Conservation (phyloP, 2,113 vertebrate species). For the Nycticryphes semicollaris region DNA sequence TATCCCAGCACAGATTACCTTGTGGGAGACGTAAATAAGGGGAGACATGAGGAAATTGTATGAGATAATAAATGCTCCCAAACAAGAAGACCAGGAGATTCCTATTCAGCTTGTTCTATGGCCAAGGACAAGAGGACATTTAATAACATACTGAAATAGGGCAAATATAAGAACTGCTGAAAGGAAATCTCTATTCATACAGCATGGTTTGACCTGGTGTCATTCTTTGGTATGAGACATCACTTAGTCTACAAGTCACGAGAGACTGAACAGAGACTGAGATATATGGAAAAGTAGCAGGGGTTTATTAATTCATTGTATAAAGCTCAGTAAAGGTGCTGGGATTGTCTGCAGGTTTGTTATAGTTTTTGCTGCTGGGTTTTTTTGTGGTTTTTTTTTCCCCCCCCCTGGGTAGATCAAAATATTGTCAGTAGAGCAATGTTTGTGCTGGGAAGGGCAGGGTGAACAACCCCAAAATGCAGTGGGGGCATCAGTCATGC, state of each 20-base stretch:
- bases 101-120: background rate
- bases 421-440: background rate
- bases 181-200: background rate
- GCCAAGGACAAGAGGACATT: background rate
- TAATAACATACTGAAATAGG: background rate
- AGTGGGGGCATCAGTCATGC: fast-evolving
- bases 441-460: background rate
- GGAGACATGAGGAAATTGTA: background rate
- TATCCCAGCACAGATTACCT: background rate
- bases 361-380: background rate
- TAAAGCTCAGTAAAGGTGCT: background rate
- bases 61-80: background rate
- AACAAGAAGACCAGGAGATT: background rate
- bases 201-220: background rate
- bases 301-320: background rate
- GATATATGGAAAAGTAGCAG: background rate
- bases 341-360: background rate
- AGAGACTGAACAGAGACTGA: background rate
- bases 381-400: background rate
- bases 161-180: background rate
- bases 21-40: background rate
- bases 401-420: background rate
- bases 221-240: background rate
- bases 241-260: background rate
- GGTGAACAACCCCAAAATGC: background rate